Evolutionary conservation across 2,888 invertebrate genomes (phyloP).

Genomic region (Andrena haemorrhoa): DNA sequence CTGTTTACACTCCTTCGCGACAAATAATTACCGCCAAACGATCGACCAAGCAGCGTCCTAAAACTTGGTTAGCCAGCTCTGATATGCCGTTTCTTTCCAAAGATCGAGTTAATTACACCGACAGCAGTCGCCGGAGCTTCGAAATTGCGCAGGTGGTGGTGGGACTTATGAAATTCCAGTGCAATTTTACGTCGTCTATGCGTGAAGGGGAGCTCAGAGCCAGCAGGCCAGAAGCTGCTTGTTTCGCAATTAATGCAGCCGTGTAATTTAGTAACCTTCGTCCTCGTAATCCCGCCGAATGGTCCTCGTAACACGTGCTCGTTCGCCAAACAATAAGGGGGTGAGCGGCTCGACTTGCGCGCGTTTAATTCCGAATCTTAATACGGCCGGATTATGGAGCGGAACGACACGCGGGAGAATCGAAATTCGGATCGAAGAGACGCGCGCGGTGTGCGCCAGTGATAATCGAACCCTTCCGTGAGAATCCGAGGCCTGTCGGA

Average conservation of each 20-base stretch:
- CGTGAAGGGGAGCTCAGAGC: conserved; percentile 17
- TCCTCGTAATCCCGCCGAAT: conserved; percentile 41
- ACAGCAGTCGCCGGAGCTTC: conserved; percentile 11
- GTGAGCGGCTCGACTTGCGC: background rate
- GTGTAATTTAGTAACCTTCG: conserved; percentile 50
- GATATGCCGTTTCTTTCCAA: conserved; percentile 22
- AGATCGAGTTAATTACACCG: conserved; percentile 45
- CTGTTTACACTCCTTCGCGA: background rate
- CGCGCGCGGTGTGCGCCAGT: background rate
- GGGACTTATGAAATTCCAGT: conserved; percentile 52
- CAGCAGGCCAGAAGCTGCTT: background rate
- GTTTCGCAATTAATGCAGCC: conserved; percentile 56
- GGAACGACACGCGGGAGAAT: conserved; percentile 30
- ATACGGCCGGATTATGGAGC: conserved; percentile 36
- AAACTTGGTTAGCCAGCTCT: conserved; percentile 1
- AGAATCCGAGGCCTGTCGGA: background rate
- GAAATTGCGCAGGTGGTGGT: conserved; percentile 33
- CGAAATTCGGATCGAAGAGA: conserved; percentile 29
- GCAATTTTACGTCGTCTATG: conserved; percentile 38
- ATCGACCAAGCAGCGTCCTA: background rate
- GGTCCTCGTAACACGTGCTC: conserved; percentile 37
- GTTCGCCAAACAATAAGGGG: conserved; percentile 45
- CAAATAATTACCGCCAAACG: conserved; percentile 25
- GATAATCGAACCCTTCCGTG: conserved; percentile 17
- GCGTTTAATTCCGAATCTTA: conserved; percentile 57